Evolutionary conservation across 2,888 invertebrate species (phyloP), one percentile per base, ranked within the genome.

Genomic region (Lysandra coridon): DNA sequence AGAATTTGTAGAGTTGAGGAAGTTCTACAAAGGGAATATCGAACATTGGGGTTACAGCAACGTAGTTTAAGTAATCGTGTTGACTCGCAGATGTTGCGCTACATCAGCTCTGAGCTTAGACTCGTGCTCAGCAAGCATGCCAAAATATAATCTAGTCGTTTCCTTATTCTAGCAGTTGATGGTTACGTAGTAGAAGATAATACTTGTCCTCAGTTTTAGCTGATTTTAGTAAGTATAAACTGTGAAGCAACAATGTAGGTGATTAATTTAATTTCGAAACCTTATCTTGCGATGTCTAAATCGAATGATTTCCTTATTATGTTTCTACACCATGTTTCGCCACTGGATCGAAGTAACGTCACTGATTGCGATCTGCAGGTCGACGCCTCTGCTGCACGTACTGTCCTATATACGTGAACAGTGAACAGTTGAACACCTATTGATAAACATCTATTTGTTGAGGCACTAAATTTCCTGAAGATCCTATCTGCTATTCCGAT

Each of bases 321-420:
- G 30, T 69, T 69, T 69, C 69, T 33, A 33, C 69, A 69, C 33
- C 14, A 6, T 14, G 69, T 69, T 69, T 69, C 69, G 69, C 69
- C 69, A 69, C 69, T 37, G 69, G 69, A 69, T 69, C 69, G 69
- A 33, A 69, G 69, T 69, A 69, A 33, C 69, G 69, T 69, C 69
- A 69, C 37, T 5, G 69, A 69, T 69, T 69, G 69, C 33, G 69
- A 69, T 69, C 69, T 69, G 69, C 69, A 69, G 69, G 33, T 69
- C 69, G 69, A 17, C 69, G 69, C 69, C 33, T 69, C 69, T 69
- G 14, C 5, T 37, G 33, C 69, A 69, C 69, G 33, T 37, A 69
- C 69, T 69, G 69, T 69, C 33, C 69, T 69, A 69, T 69, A 69
- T 69, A 69, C 69, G 69, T 69, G 69, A 69, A 53, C 53, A 1